Evolutionary conservation across 2,113 vertebrate genomes (phyloP).

Genomic region (Zonotrichia leucophrys): DNA sequence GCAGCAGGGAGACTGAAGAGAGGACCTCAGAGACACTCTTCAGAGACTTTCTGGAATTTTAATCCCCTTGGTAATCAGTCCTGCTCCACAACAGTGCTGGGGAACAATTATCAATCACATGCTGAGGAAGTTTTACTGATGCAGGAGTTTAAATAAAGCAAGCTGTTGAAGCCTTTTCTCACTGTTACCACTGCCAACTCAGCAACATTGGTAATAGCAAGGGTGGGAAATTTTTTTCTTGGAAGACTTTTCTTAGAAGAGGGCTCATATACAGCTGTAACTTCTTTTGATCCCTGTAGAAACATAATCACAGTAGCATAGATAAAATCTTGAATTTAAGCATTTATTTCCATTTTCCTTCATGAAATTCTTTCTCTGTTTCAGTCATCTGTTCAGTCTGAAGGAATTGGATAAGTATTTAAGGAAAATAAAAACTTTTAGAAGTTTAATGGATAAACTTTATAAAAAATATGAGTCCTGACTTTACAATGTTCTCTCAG

Average conservation of each 20-base stretch:
- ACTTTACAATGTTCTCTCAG: background rate
- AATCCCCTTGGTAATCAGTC: conserved; percentile 41
- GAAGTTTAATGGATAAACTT: background rate
- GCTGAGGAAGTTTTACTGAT: conserved; percentile 33
- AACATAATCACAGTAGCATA: background rate
- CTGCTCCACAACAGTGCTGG: background rate
- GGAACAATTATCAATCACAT: conserved; percentile 44
- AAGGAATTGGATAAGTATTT: background rate
- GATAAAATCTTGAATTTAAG: conserved; percentile 31
- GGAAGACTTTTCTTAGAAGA: conserved; percentile 11
- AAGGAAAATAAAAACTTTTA: background rate
- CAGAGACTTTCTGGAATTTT: conserved; percentile 33
- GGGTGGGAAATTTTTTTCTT: background rate
- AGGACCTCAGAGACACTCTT: background rate
- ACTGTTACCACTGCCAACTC: conserved; percentile 8
- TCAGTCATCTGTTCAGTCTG: background rate
- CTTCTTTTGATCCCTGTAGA: conserved; percentile 21
- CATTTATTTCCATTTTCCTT: background rate
- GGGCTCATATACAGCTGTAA: conserved; percentile 1
- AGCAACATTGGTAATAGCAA: background rate
- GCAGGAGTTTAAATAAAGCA: conserved; percentile 46
- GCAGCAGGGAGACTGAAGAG: background rate
- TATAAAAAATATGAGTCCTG: background rate
- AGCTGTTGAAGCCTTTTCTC: conserved; percentile 24
- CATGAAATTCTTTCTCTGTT: background rate